These are phyloP conservation scores for Volucella inanis DNA, from an alignment of 2,888 invertebrate species.

Conservation along the genomic window DNA sequence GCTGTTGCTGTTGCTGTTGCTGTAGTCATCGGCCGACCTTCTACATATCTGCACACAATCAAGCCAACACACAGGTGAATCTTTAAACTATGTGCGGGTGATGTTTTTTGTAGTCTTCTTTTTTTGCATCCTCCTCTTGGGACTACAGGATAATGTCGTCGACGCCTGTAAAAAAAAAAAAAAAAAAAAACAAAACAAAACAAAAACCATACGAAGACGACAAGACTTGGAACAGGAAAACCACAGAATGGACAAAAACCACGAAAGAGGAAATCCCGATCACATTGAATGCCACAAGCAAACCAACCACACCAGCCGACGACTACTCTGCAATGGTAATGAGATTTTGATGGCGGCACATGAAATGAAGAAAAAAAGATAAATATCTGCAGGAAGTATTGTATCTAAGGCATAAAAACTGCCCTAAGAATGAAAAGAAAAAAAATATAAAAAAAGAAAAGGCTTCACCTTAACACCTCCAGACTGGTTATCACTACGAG, in stretches of 20 bases:
- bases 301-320: slow-evolving; percentile 5
- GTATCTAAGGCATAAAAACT: slow-evolving; percentile 51
- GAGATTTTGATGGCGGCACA: slow-evolving; percentile 67
- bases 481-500: slow-evolving; percentile 42
- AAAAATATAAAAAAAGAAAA: slow-evolving; percentile 7
- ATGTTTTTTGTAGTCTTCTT: slow-evolving; percentile 46
- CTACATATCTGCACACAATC: slow-evolving; percentile 69
- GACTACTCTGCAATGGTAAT: slow-evolving; percentile 71
- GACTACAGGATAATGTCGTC: slow-evolving; percentile 34
- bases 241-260: slow-evolving; percentile 53
- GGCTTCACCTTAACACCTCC: slow-evolving; percentile 61
- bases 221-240: slow-evolving; percentile 60
- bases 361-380: slow-evolving; percentile 1
- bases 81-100: slow-evolving; percentile 74
- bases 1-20: slow-evolving; percentile 25
- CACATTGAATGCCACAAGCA: slow-evolving; percentile 11
- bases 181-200: too few relatives aligned
- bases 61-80: slow-evolving; percentile 66
- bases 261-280: slow-evolving; percentile 45
- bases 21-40: slow-evolving; percentile 40
- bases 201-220: slow-evolving; percentile 5
- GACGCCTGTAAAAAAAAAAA: background rate
- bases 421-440: background rate
- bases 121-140: slow-evolving; percentile 9
- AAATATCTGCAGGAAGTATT: slow-evolving; percentile 55